Conservation (phyloP, 2,888 invertebrate species). For the Epinotia demarniana region DNA sequence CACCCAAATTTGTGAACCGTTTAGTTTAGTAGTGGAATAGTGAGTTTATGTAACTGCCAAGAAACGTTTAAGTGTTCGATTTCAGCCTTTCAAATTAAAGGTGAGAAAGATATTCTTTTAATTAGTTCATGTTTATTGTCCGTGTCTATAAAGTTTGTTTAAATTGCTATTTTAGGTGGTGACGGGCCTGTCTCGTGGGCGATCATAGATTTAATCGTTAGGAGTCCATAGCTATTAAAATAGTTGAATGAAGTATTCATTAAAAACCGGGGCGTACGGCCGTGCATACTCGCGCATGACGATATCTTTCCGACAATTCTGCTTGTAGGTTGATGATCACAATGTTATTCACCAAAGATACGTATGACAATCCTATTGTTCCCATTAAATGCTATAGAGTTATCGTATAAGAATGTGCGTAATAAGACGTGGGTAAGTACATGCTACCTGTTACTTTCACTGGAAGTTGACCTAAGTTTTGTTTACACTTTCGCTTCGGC, state of each 20-base stretch:
- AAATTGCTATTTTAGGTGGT: slow-evolving; percentile 77
- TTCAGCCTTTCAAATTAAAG: slow-evolving; percentile 23
- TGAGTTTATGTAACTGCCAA: slow-evolving; percentile 23
- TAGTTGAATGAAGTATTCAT: slow-evolving; percentile 1
- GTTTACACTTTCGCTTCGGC: slow-evolving; percentile 42
- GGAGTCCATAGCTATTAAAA: slow-evolving; percentile 28
- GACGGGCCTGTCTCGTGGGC: slow-evolving; percentile 54
- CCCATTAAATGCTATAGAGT: neutral
- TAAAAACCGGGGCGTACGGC: slow-evolving; percentile 30
- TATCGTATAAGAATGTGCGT: neutral
- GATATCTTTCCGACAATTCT: slow-evolving; percentile 1
- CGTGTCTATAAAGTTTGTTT: slow-evolving; percentile 60
- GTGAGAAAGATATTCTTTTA: slow-evolving; percentile 24
- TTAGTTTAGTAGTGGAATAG: slow-evolving; percentile 27
- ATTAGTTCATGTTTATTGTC: slow-evolving; percentile 51
- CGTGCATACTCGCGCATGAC: slow-evolving; percentile 26
- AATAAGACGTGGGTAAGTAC: neutral
- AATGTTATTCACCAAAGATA: neutral
- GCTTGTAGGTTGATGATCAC: slow-evolving; percentile 20
- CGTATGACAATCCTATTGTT: neutral
- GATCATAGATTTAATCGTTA: slow-evolving; percentile 22
- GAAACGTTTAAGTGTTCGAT: slow-evolving; percentile 22
- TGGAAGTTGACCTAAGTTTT: slow-evolving; percentile 31
- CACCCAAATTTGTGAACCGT: slow-evolving; percentile 35
- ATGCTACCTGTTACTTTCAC: slow-evolving; percentile 26